A percentile compares a stretch with the other conserved stretches of the same genome.
Evolutionary conservation across 2,113 vertebrate species (phyloP).

Genomic region (Paedocypris sp.): DNA sequence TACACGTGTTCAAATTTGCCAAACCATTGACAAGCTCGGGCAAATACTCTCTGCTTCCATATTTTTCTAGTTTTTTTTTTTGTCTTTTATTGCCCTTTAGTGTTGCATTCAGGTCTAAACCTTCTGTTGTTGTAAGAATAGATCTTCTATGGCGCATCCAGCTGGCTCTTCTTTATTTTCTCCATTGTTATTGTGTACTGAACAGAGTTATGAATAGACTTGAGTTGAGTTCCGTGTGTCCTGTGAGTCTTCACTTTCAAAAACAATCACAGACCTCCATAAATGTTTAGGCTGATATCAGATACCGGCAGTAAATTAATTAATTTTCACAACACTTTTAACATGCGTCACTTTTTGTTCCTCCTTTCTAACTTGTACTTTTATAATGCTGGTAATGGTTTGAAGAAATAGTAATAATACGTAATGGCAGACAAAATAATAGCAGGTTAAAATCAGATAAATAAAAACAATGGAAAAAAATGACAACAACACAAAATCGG

Average conservation of each 20-base stretch:
- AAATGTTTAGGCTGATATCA: neutral
- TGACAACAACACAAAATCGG: too few species aligned
- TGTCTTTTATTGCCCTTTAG: neutral
- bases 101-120: neutral
- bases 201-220: slow-evolving; percentile 8
- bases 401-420: too few species aligned
- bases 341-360: slow-evolving; percentile 26
- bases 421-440: too few species aligned
- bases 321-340: slow-evolving; percentile 19
- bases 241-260: neutral
- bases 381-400: too few species aligned
- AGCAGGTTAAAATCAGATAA: too few species aligned
- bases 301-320: slow-evolving; percentile 7
- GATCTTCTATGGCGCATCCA: neutral
- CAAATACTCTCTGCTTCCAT: neutral
- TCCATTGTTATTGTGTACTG: neutral
- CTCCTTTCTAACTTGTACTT: slow-evolving; percentile 17
- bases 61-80: neutral
- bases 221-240: neutral
- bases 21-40: neutral
- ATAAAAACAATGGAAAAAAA: too few species aligned
- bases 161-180: neutral
- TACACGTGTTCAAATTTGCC: neutral
- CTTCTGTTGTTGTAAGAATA: slow-evolving; percentile 4
- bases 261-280: neutral